Base-by-base conservation (phyloP, 2,888 invertebrate species). In the Tuberolachnus salignus region DNA sequence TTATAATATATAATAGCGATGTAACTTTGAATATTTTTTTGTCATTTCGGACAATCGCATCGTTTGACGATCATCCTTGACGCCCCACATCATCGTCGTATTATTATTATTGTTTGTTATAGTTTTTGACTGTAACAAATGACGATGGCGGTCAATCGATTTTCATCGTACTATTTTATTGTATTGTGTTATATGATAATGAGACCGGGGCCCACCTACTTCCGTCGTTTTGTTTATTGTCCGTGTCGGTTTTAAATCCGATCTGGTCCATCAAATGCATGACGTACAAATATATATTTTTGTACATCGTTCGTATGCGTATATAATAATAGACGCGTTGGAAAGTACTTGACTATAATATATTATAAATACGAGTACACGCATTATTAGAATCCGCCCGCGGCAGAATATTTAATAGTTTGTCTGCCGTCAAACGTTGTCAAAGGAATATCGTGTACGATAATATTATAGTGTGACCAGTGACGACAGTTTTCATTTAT, bases 101-200 rank as follows among this genome's bases (percentile, higher is more conserved):
- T 34, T 34, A 34, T 34, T 34, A 34, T 66, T 55, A 23, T 23
- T 74, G 59, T 72, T 63, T 63, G 13, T 16, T 49, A 53, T 51
- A 9, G 23, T 44, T 46, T 53, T 19, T 11, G n/a, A 66, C 55
- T n/a, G n/a, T n/a, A n/a, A n/a, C n/a, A n/a, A n/a, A n/a, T n/a
- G n/a, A n/a, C n/a, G n/a, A n/a, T n/a, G 46, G n/a, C 34, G 78
- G 78, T 78, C 78, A 78, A 78, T 78, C 67, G 69, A 69, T 78
- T 69, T 78, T 61, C 51, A 51, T 74, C 34, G 34, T 6, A 34
- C n/a, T n/a, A n/a, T n/a, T n/a, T n/a, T n/a, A n/a, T n/a, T n/a
- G n/a, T n/a, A n/a, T n/a, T n/a, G n/a, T n/a, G n/a, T n/a, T n/a
- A 3, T 11, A 59, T 59, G 10, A 59, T 10, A n/a, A 42, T 10